phyloP scores from a whole-genome alignment of 2,113 vertebrate genomes.

The Protobothrops mucrosquamatus region DNA sequence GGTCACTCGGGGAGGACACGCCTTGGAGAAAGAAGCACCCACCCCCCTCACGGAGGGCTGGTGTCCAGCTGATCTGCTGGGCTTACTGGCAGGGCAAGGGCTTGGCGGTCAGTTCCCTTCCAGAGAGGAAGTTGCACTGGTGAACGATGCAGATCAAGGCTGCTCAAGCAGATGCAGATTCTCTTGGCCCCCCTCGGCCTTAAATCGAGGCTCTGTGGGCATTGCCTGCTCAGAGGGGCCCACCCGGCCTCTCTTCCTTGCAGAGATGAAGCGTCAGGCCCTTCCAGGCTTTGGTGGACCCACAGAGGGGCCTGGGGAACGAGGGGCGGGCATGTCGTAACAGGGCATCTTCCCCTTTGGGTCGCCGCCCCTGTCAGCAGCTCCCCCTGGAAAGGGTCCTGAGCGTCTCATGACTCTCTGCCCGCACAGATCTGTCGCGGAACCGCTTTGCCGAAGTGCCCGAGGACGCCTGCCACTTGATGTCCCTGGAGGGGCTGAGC shows the following conservation, averaged over 20 bases:
- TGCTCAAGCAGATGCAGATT: neutral
- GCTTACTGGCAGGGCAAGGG: no score
- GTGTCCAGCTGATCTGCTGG: neutral
- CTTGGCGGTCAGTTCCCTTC: neutral
- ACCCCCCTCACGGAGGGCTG: neutral
- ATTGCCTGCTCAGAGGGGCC: neutral
- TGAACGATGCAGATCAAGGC: neutral
- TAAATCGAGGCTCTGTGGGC: neutral
- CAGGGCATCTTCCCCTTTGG: neutral
- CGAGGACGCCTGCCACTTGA: slow-evolving; percentile 83
- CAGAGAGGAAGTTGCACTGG: neutral
- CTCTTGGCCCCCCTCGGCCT: neutral
- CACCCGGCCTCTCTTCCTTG: neutral
- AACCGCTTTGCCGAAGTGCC: slow-evolving; percentile 93
- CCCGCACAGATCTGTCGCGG: slow-evolving; percentile 81
- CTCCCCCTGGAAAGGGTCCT: neutral
- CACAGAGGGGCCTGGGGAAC: neutral
- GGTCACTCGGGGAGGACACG: no score
- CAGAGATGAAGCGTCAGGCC: neutral
- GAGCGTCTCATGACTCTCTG: neutral
- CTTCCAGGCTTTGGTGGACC: neutral
- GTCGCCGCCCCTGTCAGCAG: neutral
- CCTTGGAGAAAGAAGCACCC: neutral
- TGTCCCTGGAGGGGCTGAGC: slow-evolving; percentile 87
- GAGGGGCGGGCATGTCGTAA: neutral